phyloP scores from a whole-genome alignment of 2,888 invertebrate species.

The Agrochola lychnidis region DNA sequence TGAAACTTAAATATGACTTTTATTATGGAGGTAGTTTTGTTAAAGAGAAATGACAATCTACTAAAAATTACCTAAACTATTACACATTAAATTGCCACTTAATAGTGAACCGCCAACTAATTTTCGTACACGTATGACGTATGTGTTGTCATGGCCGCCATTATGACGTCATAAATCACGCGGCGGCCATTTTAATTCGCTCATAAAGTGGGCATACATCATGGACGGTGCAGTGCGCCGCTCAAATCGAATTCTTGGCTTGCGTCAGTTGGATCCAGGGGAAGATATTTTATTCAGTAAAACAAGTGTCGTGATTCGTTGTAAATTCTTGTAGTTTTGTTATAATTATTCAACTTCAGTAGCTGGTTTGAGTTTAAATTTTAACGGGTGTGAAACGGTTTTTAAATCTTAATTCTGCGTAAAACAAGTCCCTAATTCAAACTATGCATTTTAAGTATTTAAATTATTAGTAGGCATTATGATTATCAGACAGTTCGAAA shows the following conservation, averaged over 20 bases:
- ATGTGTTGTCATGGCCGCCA: slow-evolving; percentile 53
- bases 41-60: not conserved
- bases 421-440: no score
- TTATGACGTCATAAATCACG: slow-evolving; percentile 80
- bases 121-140: slow-evolving; percentile 47
- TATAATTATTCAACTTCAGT: no score
- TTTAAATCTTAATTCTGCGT: no score
- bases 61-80: not conserved
- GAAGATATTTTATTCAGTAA: slow-evolving; percentile 20
- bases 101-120: slow-evolving; percentile 39
- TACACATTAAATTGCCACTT: slow-evolving; percentile 11
- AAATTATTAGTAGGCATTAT: no score
- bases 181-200: slow-evolving; percentile 79
- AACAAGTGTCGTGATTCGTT: no score
- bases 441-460: no score
- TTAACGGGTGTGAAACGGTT: no score
- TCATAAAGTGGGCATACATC: slow-evolving; percentile 80
- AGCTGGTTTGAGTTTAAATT: no score
- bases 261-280: slow-evolving; percentile 38
- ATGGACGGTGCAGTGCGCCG: slow-evolving; percentile 69
- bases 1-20: not conserved
- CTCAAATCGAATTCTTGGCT: slow-evolving; percentile 78
- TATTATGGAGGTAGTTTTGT: no score
- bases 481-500: no score
- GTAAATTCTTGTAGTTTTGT: no score